These are phyloP conservation scores for Hipposideros armiger DNA, from an alignment of 2,113 vertebrate genomes.

Conservation along the genomic window DNA sequence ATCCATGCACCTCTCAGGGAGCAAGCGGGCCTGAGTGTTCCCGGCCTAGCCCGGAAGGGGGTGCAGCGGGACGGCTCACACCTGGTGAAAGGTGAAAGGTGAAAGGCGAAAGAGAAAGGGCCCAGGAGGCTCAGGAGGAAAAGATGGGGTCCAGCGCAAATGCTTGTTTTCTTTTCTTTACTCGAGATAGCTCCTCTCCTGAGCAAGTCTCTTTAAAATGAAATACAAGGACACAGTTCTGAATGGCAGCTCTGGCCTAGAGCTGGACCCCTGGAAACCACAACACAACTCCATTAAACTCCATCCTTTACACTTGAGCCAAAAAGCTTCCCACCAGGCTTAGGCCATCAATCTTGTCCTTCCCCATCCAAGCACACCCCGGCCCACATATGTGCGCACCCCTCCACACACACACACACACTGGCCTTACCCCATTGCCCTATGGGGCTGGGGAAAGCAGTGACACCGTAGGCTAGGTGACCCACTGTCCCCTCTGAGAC, in stretches of 20 bases:
- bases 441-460: background rate
- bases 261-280: conserved; percentile 8
- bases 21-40: background rate
- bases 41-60: background rate
- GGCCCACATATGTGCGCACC: fast-evolving
- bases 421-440: background rate
- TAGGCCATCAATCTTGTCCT: background rate
- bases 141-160: background rate
- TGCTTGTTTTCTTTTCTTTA: background rate
- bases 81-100: background rate
- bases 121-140: background rate
- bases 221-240: background rate
- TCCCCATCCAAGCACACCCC: background rate
- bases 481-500: background rate
- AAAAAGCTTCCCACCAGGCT: background rate
- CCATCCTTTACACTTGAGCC: background rate
- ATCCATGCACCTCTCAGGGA: fast-evolving
- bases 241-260: background rate
- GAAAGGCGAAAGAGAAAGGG: background rate
- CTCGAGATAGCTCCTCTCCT: background rate
- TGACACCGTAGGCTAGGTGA: background rate
- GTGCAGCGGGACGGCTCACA: background rate
- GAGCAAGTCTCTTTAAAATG: background rate
- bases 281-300: background rate
- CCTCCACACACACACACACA: no score